These are phyloP conservation scores for Myotis myotis DNA, from an alignment of 2,797 vertebrate genomes.

Conservation along the genomic window DNA sequence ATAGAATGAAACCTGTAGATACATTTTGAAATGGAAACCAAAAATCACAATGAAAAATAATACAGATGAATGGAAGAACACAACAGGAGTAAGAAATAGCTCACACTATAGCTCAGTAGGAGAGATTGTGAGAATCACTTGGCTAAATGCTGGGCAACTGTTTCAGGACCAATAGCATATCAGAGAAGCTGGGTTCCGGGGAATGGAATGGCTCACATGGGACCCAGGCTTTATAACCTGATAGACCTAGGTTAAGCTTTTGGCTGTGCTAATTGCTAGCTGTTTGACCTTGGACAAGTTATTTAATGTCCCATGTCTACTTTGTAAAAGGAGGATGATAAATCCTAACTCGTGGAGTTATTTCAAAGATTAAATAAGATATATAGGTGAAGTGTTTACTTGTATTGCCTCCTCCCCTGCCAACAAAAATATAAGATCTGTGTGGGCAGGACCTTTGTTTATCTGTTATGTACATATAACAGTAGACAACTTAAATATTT, in stretches of 20 bases:
- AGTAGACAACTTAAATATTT: not conserved
- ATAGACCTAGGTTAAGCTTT: not conserved
- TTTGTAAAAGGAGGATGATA: not conserved
- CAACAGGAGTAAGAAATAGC: not conserved
- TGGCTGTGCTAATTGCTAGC: not conserved
- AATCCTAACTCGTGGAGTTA: not conserved
- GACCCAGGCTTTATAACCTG: not conserved
- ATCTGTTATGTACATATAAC: not conserved
- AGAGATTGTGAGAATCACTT: not conserved
- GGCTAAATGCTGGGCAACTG: not conserved
- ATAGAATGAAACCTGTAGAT: not conserved
- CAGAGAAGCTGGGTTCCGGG: not conserved
- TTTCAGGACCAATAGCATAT: not conserved
- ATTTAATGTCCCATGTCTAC: not conserved
- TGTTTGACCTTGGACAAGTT: not conserved
- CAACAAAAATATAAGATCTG: not conserved
- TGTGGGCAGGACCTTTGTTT: not conserved
- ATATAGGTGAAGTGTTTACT: not conserved
- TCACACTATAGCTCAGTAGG: not conserved
- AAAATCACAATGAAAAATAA: constrained; percentile 4
- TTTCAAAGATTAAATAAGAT: not conserved
- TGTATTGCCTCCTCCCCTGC: not conserved
- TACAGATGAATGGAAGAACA: not conserved
- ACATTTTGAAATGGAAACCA: not conserved
- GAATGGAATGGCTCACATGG: not conserved